phyloP scores from a whole-genome alignment of 1,140 invertebrate genomes.

The Paralvinella palmiformis region DNA sequence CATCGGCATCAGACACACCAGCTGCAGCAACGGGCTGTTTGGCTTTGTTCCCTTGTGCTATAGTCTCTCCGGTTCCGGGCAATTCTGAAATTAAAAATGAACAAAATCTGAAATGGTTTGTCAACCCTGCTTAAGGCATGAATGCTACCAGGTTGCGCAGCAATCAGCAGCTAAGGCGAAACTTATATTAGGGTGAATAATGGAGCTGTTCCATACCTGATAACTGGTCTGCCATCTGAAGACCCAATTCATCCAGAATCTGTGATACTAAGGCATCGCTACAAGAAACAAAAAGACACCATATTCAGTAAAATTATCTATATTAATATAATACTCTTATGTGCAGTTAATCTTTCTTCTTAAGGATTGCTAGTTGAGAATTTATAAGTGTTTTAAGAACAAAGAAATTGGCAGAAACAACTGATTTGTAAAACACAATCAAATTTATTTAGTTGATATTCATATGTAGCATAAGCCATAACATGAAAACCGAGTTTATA shows the following conservation, averaged over 20 bases:
- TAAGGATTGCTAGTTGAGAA: too few relatives aligned
- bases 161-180: neutral
- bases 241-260: conserved; percentile 92
- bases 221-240: conserved; percentile 65
- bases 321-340: too few relatives aligned
- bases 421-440: too few relatives aligned
- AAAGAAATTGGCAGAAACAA: too few relatives aligned
- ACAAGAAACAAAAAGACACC: conserved; percentile 20
- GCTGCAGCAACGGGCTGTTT: conserved; percentile 52
- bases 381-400: too few relatives aligned
- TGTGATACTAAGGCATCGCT: conserved; percentile 60
- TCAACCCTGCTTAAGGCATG: too few relatives aligned
- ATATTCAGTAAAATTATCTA: conserved; percentile 33
- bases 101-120: conserved; percentile 1
- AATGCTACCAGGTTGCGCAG: neutral
- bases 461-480: too few relatives aligned
- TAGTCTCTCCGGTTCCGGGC: conserved; percentile 53
- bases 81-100: conserved; percentile 40
- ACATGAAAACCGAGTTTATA: too few relatives aligned
- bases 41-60: conserved; percentile 19
- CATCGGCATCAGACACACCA: conserved; percentile 74
- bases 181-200: neutral
- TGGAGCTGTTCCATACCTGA: conserved; percentile 14
- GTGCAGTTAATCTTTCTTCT: too few relatives aligned
- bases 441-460: too few relatives aligned